These are phyloP conservation scores for Pissodes strobi DNA, from an alignment of 1,140 invertebrate species.

Conservation along the genomic window DNA sequence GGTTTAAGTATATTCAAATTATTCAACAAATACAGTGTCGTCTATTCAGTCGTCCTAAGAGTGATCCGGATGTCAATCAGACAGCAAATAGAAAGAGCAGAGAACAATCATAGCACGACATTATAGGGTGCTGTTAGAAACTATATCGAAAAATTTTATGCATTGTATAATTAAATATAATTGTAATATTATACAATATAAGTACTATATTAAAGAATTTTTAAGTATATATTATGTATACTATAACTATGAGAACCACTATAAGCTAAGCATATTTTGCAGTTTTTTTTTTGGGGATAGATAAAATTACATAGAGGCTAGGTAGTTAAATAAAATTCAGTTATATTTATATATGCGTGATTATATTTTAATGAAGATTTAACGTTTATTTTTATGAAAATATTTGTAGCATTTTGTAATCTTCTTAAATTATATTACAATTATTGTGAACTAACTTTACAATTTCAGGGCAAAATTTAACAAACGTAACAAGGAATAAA, in stretches of 20 bases:
- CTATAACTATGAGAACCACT: conserved; percentile 34
- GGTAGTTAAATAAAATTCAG: conserved; percentile 46
- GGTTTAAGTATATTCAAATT: conserved; percentile 40
- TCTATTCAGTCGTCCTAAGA: conserved; percentile 36
- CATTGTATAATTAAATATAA: conserved; percentile 37
- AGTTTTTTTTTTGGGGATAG: conserved; percentile 32
- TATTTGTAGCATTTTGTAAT: conserved; percentile 54
- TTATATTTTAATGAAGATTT: conserved; percentile 55
- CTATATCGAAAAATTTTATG: conserved; percentile 32
- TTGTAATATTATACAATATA: conserved; percentile 38
- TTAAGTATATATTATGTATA: conserved; percentile 40
- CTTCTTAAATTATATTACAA: conserved; percentile 53
- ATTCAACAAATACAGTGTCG: conserved; percentile 35
- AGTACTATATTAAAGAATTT: conserved; percentile 37
- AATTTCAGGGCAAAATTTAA: conserved; percentile 40
- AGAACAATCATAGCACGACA: conserved; percentile 34
- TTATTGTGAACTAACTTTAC: conserved; percentile 38
- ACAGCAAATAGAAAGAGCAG: conserved; percentile 21
- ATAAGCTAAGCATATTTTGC: conserved; percentile 39
- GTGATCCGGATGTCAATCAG: conserved; percentile 12
- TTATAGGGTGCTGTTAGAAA: conserved; percentile 35
- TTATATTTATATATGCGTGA: conserved; percentile 51
- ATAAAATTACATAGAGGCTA: conserved; percentile 39
- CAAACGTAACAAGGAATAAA: conserved; percentile 42
- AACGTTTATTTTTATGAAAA: conserved; percentile 50